Evolutionary conservation across 2,113 vertebrate genomes (phyloP).

Genomic region (Bostrychus sinensis): DNA sequence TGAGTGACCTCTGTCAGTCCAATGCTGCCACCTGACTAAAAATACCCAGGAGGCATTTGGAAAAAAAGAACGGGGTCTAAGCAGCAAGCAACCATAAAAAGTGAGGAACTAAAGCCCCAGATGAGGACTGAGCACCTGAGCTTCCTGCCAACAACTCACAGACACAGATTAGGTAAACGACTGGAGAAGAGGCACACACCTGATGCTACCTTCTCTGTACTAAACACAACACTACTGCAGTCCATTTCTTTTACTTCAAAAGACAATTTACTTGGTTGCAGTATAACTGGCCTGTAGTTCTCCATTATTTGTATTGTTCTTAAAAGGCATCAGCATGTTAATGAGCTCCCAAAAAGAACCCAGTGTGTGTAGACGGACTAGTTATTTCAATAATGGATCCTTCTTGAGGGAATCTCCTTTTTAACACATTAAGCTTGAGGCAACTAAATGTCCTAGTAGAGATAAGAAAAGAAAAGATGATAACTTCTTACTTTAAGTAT

Average conservation of each 20-base stretch:
- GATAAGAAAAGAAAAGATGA: too few relatives aligned
- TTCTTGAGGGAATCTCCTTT: not conserved
- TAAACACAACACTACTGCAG: too few relatives aligned
- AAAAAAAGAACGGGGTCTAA: slow-evolving; percentile 10
- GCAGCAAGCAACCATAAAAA: slow-evolving; percentile 32
- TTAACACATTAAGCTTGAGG: not conserved
- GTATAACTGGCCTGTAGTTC: slow-evolving; percentile 1
- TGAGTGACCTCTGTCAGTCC: slow-evolving; percentile 37
- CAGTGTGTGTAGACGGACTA: not conserved
- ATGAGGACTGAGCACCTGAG: slow-evolving; percentile 47
- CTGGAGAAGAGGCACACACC: slow-evolving; percentile 25
- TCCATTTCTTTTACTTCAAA: not conserved
- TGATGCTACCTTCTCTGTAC: slow-evolving; percentile 18
- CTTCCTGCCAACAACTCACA: slow-evolving; percentile 32
- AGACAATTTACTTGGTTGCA: too few relatives aligned
- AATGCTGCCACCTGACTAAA: slow-evolving; percentile 38
- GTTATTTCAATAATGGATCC: not conserved
- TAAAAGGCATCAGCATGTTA: slow-evolving; percentile 19
- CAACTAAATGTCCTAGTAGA: too few relatives aligned
- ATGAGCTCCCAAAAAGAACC: slow-evolving; percentile 23
- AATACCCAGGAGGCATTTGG: slow-evolving; percentile 35
- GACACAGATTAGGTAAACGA: slow-evolving; percentile 31
- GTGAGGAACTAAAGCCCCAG: slow-evolving; percentile 9
- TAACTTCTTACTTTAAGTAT: too few relatives aligned
- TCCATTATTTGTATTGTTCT: slow-evolving; percentile 23